Evolutionary conservation across 2,888 invertebrate species (phyloP).

Genomic region (Cyclophora punctaria): DNA sequence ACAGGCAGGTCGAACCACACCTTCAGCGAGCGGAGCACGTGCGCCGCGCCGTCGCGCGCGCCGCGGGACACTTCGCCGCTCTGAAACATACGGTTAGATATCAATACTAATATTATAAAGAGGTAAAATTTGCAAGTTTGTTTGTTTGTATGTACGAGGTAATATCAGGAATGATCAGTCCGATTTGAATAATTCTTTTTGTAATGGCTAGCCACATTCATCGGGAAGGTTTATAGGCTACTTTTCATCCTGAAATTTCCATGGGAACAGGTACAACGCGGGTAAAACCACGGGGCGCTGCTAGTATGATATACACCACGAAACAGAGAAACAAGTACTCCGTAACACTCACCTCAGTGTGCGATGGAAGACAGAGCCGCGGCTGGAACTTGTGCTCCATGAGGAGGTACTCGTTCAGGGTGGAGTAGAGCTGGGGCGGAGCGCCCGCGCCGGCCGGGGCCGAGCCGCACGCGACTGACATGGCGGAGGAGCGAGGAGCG

Average conservation of each 20-base stretch:
- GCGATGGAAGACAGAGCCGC: constrained; percentile 77
- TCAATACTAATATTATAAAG: not conserved
- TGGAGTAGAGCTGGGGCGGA: constrained; percentile 56
- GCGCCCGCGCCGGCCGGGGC: constrained; percentile 17
- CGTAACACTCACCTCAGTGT: constrained; percentile 73
- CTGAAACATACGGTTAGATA: too few species aligned
- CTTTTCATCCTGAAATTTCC: too few species aligned
- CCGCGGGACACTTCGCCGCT: constrained; percentile 83
- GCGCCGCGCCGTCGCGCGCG: constrained; percentile 86
- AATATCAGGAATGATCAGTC: too few species aligned
- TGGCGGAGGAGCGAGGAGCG: constrained; percentile 60
- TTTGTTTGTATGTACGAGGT: too few species aligned
- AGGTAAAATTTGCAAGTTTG: too few species aligned
- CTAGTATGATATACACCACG: too few species aligned
- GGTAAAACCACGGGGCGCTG: too few species aligned
- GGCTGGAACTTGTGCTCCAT: constrained; percentile 83
- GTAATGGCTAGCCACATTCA: too few species aligned
- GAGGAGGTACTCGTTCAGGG: constrained; percentile 80
- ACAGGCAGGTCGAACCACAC: constrained; percentile 90
- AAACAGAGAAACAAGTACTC: too few species aligned
- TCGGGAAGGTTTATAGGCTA: too few species aligned
- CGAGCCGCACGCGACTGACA: constrained; percentile 44
- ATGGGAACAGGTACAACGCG: too few species aligned
- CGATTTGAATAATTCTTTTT: too few species aligned
- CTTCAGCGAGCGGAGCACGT: constrained; percentile 86